A percentile compares a stretch with the other conserved stretches of the same genome.
Conservation (phyloP, 1,140 invertebrate genomes). For the Sarcophaga bullata region DNA sequence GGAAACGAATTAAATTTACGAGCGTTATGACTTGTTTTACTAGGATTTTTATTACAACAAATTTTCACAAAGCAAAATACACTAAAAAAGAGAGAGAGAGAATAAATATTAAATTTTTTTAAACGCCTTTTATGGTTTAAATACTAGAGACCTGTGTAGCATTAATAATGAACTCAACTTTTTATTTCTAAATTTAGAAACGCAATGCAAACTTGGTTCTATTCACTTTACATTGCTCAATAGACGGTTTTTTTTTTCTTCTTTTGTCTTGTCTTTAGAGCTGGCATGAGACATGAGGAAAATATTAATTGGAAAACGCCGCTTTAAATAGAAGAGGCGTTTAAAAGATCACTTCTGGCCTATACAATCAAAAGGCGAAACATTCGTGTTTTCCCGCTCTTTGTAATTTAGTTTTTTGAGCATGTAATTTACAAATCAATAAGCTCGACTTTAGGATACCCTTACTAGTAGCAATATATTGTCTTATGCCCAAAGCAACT, state of each 20-base stretch:
- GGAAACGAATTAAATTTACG: conserved; percentile 17
- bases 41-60: not conserved
- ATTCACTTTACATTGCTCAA: not conserved
- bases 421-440: too few species aligned
- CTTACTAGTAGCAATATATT: too few species aligned
- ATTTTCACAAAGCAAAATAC: not conserved
- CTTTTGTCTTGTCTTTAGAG: too few species aligned
- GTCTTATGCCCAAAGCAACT: too few species aligned
- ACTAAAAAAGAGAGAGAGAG: too few species aligned
- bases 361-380: too few species aligned
- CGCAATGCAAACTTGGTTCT: not conserved
- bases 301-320: not conserved
- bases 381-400: too few species aligned
- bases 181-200: conserved; percentile 21
- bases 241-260: too few species aligned
- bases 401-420: too few species aligned
- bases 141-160: not conserved
- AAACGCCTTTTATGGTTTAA: conserved; percentile 4
- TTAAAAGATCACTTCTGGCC: too few species aligned
- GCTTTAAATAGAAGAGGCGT: too few species aligned
- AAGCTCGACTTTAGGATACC: too few species aligned
- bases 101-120: not conserved
- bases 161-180: not conserved
- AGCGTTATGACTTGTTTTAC: not conserved
- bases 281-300: not conserved